Evolutionary conservation across 2,888 invertebrate genomes (phyloP).

Genomic region (Rhaphigaster nebulosa): DNA sequence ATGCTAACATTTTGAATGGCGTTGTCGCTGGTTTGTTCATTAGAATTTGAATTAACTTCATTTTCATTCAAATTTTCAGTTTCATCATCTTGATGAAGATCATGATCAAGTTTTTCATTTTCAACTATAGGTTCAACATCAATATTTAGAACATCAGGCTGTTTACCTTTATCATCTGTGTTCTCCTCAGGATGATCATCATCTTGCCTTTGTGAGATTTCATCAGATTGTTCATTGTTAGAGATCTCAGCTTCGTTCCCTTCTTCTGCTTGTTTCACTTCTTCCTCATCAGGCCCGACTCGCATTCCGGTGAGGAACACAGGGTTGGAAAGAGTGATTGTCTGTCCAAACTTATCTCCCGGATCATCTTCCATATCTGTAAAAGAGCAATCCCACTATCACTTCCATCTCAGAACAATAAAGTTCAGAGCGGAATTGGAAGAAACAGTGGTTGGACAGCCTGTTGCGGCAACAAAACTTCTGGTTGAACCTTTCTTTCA

Average conservation of each 20-base stretch:
- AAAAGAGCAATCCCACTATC: conserved; percentile 54
- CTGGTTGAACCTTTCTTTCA: not conserved
- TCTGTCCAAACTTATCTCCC: conserved; percentile 58
- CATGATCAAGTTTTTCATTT: not conserved
- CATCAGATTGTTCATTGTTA: conserved; percentile 35
- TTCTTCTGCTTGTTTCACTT: not conserved
- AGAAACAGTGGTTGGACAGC: conserved; percentile 47
- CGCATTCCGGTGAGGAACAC: not conserved
- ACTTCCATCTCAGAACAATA: conserved; percentile 38
- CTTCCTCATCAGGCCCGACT: conserved; percentile 48
- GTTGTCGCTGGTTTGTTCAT: not conserved
- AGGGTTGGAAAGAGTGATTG: conserved; percentile 58
- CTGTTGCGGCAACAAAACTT: conserved; percentile 15
- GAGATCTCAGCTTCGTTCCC: not conserved
- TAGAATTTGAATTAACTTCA: not conserved
- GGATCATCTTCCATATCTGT: conserved; percentile 57
- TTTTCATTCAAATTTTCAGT: not conserved
- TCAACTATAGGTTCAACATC: not conserved
- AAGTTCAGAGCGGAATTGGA: conserved; percentile 56
- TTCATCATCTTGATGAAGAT: not conserved
- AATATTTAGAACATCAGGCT: not conserved
- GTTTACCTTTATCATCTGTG: not conserved
- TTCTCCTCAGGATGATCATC: conserved; percentile 23
- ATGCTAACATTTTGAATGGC: not conserved
- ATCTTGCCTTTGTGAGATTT: not conserved